Conservation (phyloP, 2,888 invertebrate species). For the Lycia hirtaria region DNA sequence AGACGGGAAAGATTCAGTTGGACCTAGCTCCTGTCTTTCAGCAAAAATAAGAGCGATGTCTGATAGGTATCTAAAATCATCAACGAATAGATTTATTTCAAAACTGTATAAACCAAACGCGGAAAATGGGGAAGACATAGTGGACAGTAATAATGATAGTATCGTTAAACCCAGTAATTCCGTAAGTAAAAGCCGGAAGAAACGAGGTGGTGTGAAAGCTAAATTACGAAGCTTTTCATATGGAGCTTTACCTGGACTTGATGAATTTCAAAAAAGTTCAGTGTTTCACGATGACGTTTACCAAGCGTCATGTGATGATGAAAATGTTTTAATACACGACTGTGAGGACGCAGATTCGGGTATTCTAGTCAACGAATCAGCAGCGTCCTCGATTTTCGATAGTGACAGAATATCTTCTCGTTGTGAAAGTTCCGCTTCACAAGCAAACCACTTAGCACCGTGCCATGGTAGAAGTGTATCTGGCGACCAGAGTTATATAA, state of each 20-base stretch:
- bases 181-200: conserved; percentile 70
- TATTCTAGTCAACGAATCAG: conserved; percentile 90
- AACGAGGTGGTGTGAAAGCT: conserved; percentile 75
- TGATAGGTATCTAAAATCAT: conserved; percentile 89
- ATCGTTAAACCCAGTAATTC: conserved; percentile 63
- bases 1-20: conserved; percentile 78
- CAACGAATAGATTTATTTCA: conserved; percentile 88
- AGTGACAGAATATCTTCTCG: conserved; percentile 82
- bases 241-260: conserved; percentile 89
- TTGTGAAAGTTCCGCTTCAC: conserved; percentile 83
- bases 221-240: conserved; percentile 90
- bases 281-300: conserved; percentile 87
- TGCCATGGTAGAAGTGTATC: conserved; percentile 81
- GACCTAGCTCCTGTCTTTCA: conserved; percentile 87
- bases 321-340: conserved; percentile 85
- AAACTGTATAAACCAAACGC: conserved; percentile 86
- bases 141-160: conserved; percentile 59
- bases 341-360: conserved; percentile 91
- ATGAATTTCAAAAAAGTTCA: conserved; percentile 88
- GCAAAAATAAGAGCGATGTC: conserved; percentile 90
- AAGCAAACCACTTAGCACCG: conserved; percentile 66
- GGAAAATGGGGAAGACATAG: conserved; percentile 63
- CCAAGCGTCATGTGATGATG: conserved; percentile 79
- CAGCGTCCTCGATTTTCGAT: conserved; percentile 87
- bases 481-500: conserved; percentile 76